These are phyloP conservation scores for Scleropages formosus DNA, from an alignment of 2,797 vertebrate genomes.

Conservation along the genomic window DNA sequence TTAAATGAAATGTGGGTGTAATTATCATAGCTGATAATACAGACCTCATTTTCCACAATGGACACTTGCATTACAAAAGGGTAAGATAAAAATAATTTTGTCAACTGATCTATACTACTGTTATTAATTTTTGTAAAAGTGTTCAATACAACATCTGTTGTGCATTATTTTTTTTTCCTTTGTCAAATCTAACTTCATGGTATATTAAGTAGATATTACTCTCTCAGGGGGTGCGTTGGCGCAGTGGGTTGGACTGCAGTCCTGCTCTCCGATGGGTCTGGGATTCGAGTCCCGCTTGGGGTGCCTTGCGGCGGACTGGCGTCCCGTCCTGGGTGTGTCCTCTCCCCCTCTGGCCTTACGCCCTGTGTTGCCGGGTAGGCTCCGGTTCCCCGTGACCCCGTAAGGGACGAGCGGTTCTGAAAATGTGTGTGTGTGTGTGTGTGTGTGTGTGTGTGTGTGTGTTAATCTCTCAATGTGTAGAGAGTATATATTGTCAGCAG, in stretches of 20 bases:
- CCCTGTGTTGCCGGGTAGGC: too few species aligned
- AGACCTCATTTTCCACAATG: constrained; percentile 6
- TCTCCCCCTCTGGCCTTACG: too few species aligned
- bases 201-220: background rate
- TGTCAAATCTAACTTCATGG: background rate
- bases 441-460: too few species aligned
- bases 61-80: background rate
- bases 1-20: constrained; percentile 18
- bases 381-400: too few species aligned
- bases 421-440: too few species aligned
- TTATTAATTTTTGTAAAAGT: background rate
- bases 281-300: too few species aligned
- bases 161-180: too few species aligned
- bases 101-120: background rate
- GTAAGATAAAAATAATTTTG: background rate
- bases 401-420: too few species aligned
- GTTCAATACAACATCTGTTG: background rate
- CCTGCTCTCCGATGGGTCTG: too few species aligned
- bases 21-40: background rate
- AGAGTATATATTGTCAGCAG: background rate
- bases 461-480: background rate
- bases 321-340: too few species aligned
- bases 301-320: too few species aligned
- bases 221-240: background rate
- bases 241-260: too few species aligned